Evolutionary conservation across 2,888 invertebrate species (phyloP), one percentile per base, ranked within the genome.

Genomic region (Drosophila limbata): DNA sequence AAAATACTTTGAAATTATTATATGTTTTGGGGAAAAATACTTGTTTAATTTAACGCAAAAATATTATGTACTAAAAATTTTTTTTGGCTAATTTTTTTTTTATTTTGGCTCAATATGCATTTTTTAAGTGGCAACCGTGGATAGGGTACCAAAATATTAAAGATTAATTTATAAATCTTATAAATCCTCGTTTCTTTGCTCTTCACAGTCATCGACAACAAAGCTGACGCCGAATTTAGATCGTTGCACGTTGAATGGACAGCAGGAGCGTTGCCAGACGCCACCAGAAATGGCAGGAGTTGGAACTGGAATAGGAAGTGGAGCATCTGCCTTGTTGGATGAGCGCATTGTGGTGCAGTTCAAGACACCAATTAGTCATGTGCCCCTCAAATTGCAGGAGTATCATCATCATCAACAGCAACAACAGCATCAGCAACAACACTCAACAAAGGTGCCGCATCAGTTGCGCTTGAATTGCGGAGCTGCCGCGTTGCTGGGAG

Each of bases 191-290:
- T 35, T 0, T 1, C 3, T 19, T 45, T 13, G 4, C n/a, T 0
- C 1, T 17, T 51, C 9, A 6, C 15, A 67, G 62, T 35, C 21
- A 21, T 5, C 89, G 17, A 90, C 90, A 4, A 90, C 91, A 4
- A 89, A 90, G 67, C 65, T 91, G 47, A 90, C 91, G 52, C 90
- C 91, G 3, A 77, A 85, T 47, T 78, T 91, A 5, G 89, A 89
- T 59, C 82, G 88, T 31, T 90, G 90, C 65, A 64, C 79, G 0
- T 25, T 90, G 45, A 69, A 40, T 39, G 25, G 56, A 0, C 33
- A 42, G 8, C 62, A 52, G 59, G 73, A 63, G 0, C 76, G 79
- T 28, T 89, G 84, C 45, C 72, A 53, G 50, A 89, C 88, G 4
- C 89, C 89, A 4, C 75, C 89, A 15, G 56, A 15, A 10, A 6